phyloP scores from a whole-genome alignment of 2,797 vertebrate species.

The Pseudochirops corinnae region DNA sequence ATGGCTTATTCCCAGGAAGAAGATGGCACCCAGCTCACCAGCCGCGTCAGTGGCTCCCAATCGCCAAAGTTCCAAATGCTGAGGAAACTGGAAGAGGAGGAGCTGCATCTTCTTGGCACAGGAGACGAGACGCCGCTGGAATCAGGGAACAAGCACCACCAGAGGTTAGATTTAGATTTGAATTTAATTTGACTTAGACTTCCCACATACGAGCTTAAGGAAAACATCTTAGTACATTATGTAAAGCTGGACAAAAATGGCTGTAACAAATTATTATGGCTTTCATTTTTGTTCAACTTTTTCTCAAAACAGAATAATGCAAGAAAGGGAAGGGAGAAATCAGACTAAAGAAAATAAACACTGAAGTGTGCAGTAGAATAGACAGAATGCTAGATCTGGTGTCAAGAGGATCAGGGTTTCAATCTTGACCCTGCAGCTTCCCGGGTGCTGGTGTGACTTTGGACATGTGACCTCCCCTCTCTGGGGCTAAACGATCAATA shows the following conservation, averaged over 20 bases:
- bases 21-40: slow-evolving; percentile 83
- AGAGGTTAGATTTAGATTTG: background rate
- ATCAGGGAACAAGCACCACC: slow-evolving; percentile 48
- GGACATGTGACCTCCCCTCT: background rate
- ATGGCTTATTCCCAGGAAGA: slow-evolving; percentile 19
- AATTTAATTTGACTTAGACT: no score
- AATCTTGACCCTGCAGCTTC: background rate
- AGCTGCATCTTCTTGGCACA: slow-evolving; percentile 92
- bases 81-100: slow-evolving; percentile 95
- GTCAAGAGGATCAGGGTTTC: background rate
- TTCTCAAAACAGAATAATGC: background rate
- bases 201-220: background rate
- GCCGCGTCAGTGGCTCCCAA: slow-evolving; percentile 90
- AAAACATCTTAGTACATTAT: slow-evolving; percentile 22
- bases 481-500: background rate
- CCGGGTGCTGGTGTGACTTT: background rate
- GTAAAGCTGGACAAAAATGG: slow-evolving; percentile 39
- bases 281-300: background rate
- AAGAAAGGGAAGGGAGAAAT: background rate
- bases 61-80: slow-evolving; percentile 94
- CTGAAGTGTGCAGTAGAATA: rapidly evolving
- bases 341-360: background rate
- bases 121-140: slow-evolving; percentile 89
- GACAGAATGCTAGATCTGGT: background rate
- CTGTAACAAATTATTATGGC: background rate